These are phyloP conservation scores for Caenorhabditis inopinata DNA, from an alignment of 1,140 invertebrate species.

Conservation along the genomic window DNA sequence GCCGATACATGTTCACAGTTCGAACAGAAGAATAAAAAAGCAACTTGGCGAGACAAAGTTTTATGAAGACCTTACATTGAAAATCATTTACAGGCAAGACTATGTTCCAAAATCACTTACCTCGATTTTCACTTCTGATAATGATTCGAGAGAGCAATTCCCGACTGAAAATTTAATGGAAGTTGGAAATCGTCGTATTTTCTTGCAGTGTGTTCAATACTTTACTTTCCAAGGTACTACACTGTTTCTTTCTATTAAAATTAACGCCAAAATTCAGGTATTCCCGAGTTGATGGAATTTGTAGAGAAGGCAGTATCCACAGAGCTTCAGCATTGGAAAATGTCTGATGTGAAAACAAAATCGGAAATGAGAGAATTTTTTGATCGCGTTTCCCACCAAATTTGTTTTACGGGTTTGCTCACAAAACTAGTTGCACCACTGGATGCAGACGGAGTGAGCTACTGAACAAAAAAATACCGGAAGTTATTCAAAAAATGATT, in stretches of 20 bases:
- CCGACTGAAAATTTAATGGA: constrained; percentile 8
- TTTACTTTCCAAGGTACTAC: constrained; percentile 49
- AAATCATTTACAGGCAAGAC: background rate
- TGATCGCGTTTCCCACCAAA: background rate
- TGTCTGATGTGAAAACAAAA: constrained; percentile 45
- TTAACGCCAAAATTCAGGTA: no score
- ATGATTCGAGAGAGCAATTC: background rate
- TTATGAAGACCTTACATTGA: background rate
- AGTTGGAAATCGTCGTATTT: constrained; percentile 49
- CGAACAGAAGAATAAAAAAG: constrained; percentile 36
- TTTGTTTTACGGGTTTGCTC: background rate
- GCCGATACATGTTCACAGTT: constrained; percentile 44
- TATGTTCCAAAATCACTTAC: constrained; percentile 14
- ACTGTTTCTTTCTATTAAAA: no score
- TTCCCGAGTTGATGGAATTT: constrained; percentile 45
- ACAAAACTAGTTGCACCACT: background rate
- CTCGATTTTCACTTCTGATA: background rate
- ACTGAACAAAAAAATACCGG: background rate
- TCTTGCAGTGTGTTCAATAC: constrained; percentile 54
- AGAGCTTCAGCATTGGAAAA: constrained; percentile 25
- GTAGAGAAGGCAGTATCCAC: constrained; percentile 46
- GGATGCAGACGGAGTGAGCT: background rate
- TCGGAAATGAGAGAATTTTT: constrained; percentile 32
- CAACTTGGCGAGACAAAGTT: background rate
- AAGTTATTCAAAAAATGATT: background rate